Conservation (phyloP, 2,888 invertebrate species). For the Anthoptus insignis region DNA sequence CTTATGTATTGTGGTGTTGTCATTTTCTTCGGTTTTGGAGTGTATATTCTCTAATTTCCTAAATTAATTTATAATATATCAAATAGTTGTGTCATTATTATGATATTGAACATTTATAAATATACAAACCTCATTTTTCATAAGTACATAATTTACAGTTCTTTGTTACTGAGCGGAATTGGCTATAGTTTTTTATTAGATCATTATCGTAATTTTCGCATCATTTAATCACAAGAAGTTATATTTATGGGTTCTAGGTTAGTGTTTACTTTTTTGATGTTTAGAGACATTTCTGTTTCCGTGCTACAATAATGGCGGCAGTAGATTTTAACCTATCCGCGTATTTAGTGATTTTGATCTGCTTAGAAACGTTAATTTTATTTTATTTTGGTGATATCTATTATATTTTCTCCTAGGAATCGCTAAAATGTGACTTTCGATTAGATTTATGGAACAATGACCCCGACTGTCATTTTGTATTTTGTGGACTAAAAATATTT, state of each 20-base stretch:
- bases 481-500: constrained; percentile 82
- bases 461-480: constrained; percentile 80
- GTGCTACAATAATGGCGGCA: constrained; percentile 86
- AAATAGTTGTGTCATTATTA: constrained; percentile 57
- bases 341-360: constrained; percentile 66
- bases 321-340: constrained; percentile 83
- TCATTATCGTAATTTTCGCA: constrained; percentile 45
- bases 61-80: constrained; percentile 45
- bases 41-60: constrained; percentile 51
- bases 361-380: constrained; percentile 52
- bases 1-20: constrained; percentile 87
- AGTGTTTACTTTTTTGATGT: constrained; percentile 86
- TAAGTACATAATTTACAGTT: constrained; percentile 71
- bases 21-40: constrained; percentile 67
- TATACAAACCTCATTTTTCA: constrained; percentile 78
- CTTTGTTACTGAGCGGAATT: constrained; percentile 77
- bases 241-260: constrained; percentile 60
- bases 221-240: constrained; percentile 46
- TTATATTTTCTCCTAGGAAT: constrained; percentile 74
- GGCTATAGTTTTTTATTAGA: constrained; percentile 47
- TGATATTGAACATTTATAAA: constrained; percentile 61
- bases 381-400: constrained; percentile 65
- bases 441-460: constrained; percentile 80
- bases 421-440: constrained; percentile 70
- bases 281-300: constrained; percentile 84